Evolutionary conservation across 1,140 invertebrate species (phyloP).

Genomic region (Eufriesea mexicana): DNA sequence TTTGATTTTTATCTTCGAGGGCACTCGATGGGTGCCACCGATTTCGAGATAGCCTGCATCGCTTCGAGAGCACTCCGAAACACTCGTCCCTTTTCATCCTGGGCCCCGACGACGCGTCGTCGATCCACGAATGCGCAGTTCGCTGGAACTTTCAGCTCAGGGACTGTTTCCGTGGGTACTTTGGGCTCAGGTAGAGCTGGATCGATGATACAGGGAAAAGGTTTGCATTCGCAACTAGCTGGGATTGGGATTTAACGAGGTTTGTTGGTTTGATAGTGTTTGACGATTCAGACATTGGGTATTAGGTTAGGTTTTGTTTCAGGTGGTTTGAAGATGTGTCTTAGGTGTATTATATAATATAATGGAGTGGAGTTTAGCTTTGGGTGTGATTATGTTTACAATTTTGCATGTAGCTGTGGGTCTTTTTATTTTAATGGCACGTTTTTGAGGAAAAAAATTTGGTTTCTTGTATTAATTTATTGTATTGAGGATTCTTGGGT

Average conservation of each 20-base stretch:
- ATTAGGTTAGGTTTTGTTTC: too few species aligned
- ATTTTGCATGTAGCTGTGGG: too few species aligned
- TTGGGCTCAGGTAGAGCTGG: neutral
- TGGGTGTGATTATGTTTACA: too few species aligned
- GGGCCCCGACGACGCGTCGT: constrained; percentile 63
- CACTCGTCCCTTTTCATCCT: constrained; percentile 58
- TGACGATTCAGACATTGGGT: too few species aligned
- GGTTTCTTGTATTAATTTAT: too few species aligned
- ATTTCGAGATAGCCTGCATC: constrained; percentile 79
- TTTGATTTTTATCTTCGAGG: constrained; percentile 82
- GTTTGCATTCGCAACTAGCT: neutral
- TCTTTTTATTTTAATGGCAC: too few species aligned
- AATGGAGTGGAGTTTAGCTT: too few species aligned
- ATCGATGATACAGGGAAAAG: neutral
- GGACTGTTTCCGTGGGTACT: neutral
- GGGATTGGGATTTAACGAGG: neutral
- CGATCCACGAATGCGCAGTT: constrained; percentile 63
- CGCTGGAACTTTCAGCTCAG: constrained; percentile 37
- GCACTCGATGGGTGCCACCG: constrained; percentile 78
- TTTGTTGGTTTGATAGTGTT: neutral
- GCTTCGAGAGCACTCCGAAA: constrained; percentile 75
- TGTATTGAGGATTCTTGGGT: too few species aligned
- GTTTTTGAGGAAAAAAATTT: too few species aligned
- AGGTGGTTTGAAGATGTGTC: too few species aligned
- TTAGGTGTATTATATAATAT: too few species aligned